Conservation (phyloP, 2,888 invertebrate species). For the Platycheirus albimanus region DNA sequence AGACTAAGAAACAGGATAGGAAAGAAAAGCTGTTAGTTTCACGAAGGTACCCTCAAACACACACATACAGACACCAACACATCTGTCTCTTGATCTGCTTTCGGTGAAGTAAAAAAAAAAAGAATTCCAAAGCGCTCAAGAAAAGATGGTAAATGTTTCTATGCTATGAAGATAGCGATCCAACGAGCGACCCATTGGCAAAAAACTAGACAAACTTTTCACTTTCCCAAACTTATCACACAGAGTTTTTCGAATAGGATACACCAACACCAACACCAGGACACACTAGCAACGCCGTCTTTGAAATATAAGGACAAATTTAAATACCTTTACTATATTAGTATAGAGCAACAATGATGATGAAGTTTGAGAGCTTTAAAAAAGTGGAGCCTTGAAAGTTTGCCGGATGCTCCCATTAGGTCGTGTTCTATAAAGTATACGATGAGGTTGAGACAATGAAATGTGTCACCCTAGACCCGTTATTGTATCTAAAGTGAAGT, state of each 20-base stretch:
- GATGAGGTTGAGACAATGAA: conserved; percentile 16
- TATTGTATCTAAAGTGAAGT: too few relatives aligned
- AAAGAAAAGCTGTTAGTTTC: conserved; percentile 41
- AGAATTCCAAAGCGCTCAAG: conserved; percentile 44
- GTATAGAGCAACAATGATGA: conserved; percentile 52
- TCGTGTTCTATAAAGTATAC: neutral
- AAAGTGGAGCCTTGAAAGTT: conserved; percentile 42
- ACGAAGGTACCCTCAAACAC: conserved; percentile 16
- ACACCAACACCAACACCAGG: neutral
- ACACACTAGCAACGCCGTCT: conserved; percentile 1
- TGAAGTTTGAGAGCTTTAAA: conserved; percentile 30
- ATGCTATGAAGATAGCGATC: conserved; percentile 34
- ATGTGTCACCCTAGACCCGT: conserved; percentile 26
- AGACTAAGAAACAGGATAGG: conserved; percentile 46
- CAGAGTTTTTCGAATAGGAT: neutral
- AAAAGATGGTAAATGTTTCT: conserved; percentile 59
- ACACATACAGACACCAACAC: conserved; percentile 19
- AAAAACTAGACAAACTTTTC: conserved; percentile 64
- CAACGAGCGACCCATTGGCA: conserved; percentile 2
- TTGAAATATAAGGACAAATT: conserved; percentile 38
- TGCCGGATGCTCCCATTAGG: conserved; percentile 25
- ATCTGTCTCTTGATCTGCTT: conserved; percentile 23
- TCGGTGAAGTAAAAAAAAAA: conserved; percentile 19
- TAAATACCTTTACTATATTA: conserved; percentile 51
- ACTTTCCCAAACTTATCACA: conserved; percentile 45